Conservation (phyloP, 2,888 invertebrate genomes). For the Hanleya hanleyi region DNA sequence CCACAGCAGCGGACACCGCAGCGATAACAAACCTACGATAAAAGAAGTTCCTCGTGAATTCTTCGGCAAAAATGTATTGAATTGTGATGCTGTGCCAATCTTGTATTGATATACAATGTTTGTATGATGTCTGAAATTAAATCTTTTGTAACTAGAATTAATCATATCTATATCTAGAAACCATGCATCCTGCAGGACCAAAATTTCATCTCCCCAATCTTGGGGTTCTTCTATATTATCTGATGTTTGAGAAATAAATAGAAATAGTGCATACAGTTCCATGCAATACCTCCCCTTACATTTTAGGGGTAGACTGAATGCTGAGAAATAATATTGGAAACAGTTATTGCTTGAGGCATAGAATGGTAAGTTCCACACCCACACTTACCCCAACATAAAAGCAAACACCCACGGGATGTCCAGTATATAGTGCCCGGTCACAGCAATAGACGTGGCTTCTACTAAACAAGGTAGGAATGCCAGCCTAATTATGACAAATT, state of each 20-base stretch:
- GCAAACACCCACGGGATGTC: conserved; percentile 89
- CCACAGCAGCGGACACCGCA: conserved; percentile 94
- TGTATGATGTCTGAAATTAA: neutral
- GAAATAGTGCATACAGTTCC: too few relatives aligned
- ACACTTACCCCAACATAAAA: conserved; percentile 76
- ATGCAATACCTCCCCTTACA: too few relatives aligned
- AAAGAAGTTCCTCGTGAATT: too few relatives aligned
- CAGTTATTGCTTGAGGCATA: too few relatives aligned
- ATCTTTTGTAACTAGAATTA: neutral
- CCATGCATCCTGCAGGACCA: neutral
- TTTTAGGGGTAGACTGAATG: too few relatives aligned
- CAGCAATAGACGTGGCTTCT: conserved; percentile 83
- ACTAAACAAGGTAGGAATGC: conserved; percentile 90
- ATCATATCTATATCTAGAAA: neutral
- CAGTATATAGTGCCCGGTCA: conserved; percentile 83
- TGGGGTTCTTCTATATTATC: too few relatives aligned
- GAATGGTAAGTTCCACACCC: neutral
- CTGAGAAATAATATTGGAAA: too few relatives aligned
- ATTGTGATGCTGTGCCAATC: too few relatives aligned
- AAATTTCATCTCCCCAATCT: too few relatives aligned
- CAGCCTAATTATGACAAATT: conserved; percentile 80
- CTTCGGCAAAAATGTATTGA: too few relatives aligned
- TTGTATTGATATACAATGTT: neutral
- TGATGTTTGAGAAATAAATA: too few relatives aligned
- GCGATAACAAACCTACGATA: conserved; percentile 73